A percentile compares a stretch with the other conserved stretches of the same genome.
phyloP scores from a whole-genome alignment of 23 tunicate genomes.

The Trididemnum clinides region DNA sequence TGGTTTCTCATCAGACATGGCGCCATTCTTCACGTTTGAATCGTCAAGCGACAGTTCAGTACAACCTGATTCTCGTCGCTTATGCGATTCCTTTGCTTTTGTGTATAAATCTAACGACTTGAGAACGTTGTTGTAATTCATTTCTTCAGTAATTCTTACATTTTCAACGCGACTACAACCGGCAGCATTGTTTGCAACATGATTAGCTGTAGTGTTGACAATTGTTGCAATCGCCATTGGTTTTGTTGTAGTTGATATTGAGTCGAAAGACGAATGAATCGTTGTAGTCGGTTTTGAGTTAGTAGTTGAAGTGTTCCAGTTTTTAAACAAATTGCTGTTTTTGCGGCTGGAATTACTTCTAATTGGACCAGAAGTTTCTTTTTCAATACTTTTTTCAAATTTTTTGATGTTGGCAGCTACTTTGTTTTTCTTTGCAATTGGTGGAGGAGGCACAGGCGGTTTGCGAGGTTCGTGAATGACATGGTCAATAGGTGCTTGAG shows the following conservation, averaged over 20 bases:
- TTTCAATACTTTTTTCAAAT: slow-evolving; percentile 64
- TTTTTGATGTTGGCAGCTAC: slow-evolving; percentile 76
- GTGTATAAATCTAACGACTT: slow-evolving; percentile 10
- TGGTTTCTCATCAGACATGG: no score
- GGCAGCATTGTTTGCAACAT: neutral
- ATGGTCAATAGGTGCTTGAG: neutral
- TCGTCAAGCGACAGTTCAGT: no score
- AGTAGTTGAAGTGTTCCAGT: no score
- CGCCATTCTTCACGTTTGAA: no score
- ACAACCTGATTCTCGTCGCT: no score
- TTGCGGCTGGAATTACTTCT: neutral
- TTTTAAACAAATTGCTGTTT: neutral
- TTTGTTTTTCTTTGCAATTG: slow-evolving; percentile 26
- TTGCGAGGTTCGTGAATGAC: neutral
- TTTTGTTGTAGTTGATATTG: no score
- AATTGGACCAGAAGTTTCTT: neutral
- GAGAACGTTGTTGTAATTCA: neutral
- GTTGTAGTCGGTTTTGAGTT: no score
- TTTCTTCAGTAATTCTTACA: neutral
- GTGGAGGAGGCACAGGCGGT: slow-evolving; percentile 11
- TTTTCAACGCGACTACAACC: neutral
- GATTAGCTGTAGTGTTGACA: neutral
- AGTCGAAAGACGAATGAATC: no score
- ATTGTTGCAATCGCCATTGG: slow-evolving; percentile 6
- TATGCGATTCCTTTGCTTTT: neutral